These are phyloP conservation scores for Torymus auratus DNA, from an alignment of 2,888 invertebrate genomes.

Conservation along the genomic window DNA sequence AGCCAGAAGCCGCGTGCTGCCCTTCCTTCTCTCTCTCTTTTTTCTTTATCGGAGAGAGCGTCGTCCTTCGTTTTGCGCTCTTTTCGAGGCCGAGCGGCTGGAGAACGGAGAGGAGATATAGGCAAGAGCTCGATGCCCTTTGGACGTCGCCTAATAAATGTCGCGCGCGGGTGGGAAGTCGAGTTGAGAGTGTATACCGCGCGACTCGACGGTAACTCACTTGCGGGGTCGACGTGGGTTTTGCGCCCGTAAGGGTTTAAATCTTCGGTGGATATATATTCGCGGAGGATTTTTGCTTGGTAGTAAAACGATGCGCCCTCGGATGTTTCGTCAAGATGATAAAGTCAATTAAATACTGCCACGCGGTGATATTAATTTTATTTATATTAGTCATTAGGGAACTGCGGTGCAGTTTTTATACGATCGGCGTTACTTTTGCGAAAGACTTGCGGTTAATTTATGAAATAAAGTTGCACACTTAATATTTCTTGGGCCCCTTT, in stretches of 20 bases:
- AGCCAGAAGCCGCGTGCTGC: slow-evolving; percentile 71
- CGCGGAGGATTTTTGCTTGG: not conserved
- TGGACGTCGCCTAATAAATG: slow-evolving; percentile 17
- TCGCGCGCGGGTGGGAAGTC: slow-evolving; percentile 1
- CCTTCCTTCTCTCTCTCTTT: slow-evolving; percentile 56
- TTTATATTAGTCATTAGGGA: no score
- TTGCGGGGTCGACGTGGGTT: not conserved
- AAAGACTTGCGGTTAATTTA: no score
- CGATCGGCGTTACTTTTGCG: no score
- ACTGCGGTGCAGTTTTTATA: no score
- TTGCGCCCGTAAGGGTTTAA: slow-evolving; percentile 12
- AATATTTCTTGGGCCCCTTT: no score
- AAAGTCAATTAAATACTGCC: no score
- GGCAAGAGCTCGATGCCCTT: no score
- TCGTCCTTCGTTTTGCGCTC: not conserved
- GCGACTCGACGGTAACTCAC: slow-evolving; percentile 22
- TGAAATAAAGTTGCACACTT: no score
- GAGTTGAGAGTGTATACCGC: not conserved
- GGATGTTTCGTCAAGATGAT: no score
- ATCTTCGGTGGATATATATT: slow-evolving; percentile 5
- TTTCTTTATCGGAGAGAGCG: not conserved
- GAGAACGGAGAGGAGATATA: no score
- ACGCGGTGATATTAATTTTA: no score
- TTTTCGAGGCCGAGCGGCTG: not conserved
- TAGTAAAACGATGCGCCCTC: not conserved